Evolutionary conservation across 2,888 invertebrate species (phyloP).

Genomic region (Ferdinandea cuprea): DNA sequence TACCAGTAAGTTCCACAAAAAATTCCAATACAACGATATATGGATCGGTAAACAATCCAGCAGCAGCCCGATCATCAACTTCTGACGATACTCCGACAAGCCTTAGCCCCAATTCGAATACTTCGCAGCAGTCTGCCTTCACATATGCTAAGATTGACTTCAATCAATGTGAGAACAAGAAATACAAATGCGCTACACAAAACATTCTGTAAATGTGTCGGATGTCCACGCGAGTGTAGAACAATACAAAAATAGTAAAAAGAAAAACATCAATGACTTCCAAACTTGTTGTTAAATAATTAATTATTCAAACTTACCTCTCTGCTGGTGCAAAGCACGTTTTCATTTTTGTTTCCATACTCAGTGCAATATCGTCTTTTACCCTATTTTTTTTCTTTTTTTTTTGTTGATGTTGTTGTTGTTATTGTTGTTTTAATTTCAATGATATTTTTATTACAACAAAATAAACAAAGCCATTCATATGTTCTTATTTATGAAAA

Average conservation of each 20-base stretch:
- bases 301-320: constrained; percentile 38
- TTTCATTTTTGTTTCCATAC: constrained; percentile 45
- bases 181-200: constrained; percentile 55
- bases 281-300: constrained; percentile 52
- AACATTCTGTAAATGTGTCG: constrained; percentile 45
- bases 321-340: constrained; percentile 66
- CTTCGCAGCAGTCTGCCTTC: constrained; percentile 83
- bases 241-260: constrained; percentile 32
- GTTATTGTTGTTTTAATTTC: constrained; percentile 42
- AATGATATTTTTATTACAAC: constrained; percentile 18
- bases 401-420: background rate
- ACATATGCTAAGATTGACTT: constrained; percentile 93
- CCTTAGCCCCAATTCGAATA: constrained; percentile 78
- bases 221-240: constrained; percentile 1
- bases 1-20: constrained; percentile 79
- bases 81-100: constrained; percentile 79
- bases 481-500: constrained; percentile 40
- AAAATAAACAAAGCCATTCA: constrained; percentile 37
- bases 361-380: constrained; percentile 65
- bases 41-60: constrained; percentile 33
- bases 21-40: constrained; percentile 39
- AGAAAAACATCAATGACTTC: constrained; percentile 62
- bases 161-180: constrained; percentile 79
- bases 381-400: no score
- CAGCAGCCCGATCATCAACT: constrained; percentile 38